Evolutionary conservation across 1,140 invertebrate species (phyloP).

Genomic region (Bradysia coprophila): DNA sequence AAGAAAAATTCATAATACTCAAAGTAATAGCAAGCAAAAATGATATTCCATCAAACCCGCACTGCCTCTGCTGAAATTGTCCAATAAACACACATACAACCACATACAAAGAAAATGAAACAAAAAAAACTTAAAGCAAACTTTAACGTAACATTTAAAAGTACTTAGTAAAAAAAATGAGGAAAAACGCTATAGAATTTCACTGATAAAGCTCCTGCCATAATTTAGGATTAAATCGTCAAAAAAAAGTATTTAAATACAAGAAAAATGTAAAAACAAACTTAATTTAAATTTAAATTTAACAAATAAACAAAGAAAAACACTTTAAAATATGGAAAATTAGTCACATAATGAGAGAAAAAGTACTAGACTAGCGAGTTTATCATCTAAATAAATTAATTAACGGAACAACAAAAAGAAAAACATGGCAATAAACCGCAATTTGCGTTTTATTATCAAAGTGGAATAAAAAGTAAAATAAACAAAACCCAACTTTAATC

Average conservation of each 20-base stretch:
- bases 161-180: too few species aligned
- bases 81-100: not conserved
- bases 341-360: not conserved
- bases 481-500: too few species aligned
- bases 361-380: not conserved
- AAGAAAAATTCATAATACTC: too few species aligned
- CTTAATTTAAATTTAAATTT: not conserved
- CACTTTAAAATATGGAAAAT: too few species aligned
- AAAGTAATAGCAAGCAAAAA: not conserved
- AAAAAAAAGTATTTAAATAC: not conserved
- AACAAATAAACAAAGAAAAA: too few species aligned
- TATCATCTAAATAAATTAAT: too few species aligned
- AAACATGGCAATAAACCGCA: too few species aligned
- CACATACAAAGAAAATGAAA: not conserved
- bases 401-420: too few species aligned
- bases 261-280: not conserved
- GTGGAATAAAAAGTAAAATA: too few species aligned
- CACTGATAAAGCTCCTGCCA: not conserved
- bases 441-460: too few species aligned
- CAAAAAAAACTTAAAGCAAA: not conserved
- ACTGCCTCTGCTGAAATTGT: not conserved
- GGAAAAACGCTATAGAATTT: not conserved
- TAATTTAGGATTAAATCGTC: not conserved
- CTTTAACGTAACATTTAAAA: not conserved
- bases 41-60: not conserved